Conservation (phyloP, 2,113 vertebrate species). For the Hymenochirus boettgeri region DNA sequence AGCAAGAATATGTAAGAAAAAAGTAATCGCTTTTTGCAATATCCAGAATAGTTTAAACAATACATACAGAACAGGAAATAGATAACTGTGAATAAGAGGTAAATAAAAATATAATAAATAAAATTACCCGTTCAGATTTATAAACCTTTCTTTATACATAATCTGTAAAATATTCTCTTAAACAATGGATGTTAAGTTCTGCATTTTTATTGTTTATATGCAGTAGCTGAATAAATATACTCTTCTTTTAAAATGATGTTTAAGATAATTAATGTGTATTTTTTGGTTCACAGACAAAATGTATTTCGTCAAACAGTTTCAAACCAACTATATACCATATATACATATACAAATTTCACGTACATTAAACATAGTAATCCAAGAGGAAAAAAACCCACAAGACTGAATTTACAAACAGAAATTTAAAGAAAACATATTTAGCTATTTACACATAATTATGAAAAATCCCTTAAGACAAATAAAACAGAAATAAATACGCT, state of each 20-base stretch:
- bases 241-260: conserved; percentile 40
- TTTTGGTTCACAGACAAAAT: conserved; percentile 52
- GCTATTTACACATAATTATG: not conserved
- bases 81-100: too few relatives aligned
- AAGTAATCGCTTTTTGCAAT: too few relatives aligned
- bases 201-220: conserved; percentile 50
- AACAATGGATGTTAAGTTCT: conserved; percentile 42
- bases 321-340: conserved; percentile 60
- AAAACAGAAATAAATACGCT: conserved; percentile 59
- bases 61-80: too few relatives aligned
- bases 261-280: conserved; percentile 44
- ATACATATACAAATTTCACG: conserved; percentile 49
- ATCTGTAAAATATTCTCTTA: conserved; percentile 56
- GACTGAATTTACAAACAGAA: conserved; percentile 22
- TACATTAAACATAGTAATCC: not conserved
- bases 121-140: too few relatives aligned
- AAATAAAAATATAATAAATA: too few relatives aligned
- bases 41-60: too few relatives aligned
- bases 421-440: not conserved
- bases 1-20: too few relatives aligned
- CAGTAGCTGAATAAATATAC: conserved; percentile 64
- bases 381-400: conserved; percentile 51
- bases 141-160: not conserved
- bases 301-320: conserved; percentile 35
- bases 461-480: conserved; percentile 52